These are phyloP conservation scores for Drosophila melanica DNA, from an alignment of 1,140 invertebrate genomes.

Conservation along the genomic window DNA sequence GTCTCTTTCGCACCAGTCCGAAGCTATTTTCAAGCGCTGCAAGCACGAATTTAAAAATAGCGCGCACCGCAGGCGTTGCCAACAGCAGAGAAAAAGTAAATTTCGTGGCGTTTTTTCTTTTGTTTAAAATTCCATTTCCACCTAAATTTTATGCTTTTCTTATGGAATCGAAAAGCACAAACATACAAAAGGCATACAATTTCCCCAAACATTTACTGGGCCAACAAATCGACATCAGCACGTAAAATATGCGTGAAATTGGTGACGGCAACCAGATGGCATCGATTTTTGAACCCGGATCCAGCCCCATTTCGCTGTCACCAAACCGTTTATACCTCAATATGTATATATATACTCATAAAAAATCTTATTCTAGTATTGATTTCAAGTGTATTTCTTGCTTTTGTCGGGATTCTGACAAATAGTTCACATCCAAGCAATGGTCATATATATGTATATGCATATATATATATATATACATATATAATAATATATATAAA, in stretches of 20 bases:
- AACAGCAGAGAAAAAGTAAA: conserved; percentile 41
- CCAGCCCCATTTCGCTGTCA: conserved; percentile 38
- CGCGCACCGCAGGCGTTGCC: conserved; percentile 63
- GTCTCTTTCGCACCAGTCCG: conserved; percentile 53
- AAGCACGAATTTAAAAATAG: conserved; percentile 71
- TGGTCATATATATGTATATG: not conserved
- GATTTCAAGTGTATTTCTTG: conserved; percentile 71
- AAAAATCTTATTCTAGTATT: conserved; percentile 45
- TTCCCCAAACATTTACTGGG: conserved; percentile 47
- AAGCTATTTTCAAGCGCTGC: conserved; percentile 57
- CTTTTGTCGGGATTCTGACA: conserved; percentile 9
- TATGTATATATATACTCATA: conserved; percentile 9
- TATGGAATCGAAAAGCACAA: conserved; percentile 41
- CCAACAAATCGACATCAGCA: conserved; percentile 43
- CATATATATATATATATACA: not conserved
- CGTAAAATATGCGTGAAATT: conserved; percentile 42
- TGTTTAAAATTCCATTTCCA: conserved; percentile 39
- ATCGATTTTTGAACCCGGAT: conserved; percentile 18
- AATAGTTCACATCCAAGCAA: conserved; percentile 1
- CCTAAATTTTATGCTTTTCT: conserved; percentile 37
- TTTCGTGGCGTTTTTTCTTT: conserved; percentile 16
- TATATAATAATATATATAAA: not conserved
- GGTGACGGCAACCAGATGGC: conserved; percentile 29
- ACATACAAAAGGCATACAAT: conserved; percentile 30
- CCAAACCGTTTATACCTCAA: conserved; percentile 19